These are phyloP conservation scores for Rhagologus leucostigma DNA, from an alignment of 2,113 vertebrate genomes.

Conservation along the genomic window DNA sequence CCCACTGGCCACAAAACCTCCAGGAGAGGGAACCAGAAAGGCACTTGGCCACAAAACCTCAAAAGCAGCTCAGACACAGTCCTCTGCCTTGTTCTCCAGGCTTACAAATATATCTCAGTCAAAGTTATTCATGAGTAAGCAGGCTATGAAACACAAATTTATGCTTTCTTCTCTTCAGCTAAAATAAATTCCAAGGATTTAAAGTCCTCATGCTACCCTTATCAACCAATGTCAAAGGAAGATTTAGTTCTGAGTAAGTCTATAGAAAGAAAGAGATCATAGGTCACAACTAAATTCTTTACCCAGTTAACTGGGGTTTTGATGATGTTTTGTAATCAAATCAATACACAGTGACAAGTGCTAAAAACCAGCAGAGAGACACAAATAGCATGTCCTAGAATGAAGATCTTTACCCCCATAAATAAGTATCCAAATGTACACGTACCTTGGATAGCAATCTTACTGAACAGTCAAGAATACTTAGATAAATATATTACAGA, in stretches of 20 bases:
- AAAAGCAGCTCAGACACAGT: neutral
- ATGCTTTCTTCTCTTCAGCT: neutral
- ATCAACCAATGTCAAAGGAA: neutral
- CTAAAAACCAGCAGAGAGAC: neutral
- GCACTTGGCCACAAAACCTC: neutral
- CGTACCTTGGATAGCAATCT: neutral
- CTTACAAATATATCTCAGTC: neutral
- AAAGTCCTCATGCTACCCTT: neutral
- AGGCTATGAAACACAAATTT: neutral
- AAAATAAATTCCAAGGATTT: neutral
- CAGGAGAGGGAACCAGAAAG: neutral
- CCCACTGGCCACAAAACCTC: neutral
- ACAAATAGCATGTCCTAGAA: neutral
- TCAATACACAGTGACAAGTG: neutral
- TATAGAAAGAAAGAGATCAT: neutral
- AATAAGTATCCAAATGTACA: neutral
- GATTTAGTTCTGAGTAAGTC: neutral
- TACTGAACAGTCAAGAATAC: neutral
- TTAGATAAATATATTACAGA: neutral
- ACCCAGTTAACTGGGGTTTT: neutral
- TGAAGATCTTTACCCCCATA: neutral
- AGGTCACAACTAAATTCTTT: neutral
- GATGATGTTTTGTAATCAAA: neutral
- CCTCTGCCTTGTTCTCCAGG: neutral
- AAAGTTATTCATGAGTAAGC: neutral